phyloP scores from a whole-genome alignment of 1,140 invertebrate genomes.

The Eciton burchellii region DNA sequence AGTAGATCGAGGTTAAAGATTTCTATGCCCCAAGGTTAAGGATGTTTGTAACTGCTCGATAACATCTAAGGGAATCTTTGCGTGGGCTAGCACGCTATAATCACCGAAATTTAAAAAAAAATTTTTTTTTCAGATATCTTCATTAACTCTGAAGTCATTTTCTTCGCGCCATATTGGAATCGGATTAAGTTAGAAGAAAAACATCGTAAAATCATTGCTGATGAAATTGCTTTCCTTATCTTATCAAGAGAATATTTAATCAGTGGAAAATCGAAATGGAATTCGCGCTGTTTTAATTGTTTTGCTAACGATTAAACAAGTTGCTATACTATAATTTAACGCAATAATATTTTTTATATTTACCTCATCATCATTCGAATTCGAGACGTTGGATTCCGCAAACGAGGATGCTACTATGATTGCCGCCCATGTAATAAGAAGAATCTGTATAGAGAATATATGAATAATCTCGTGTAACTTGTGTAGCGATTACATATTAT shows the following conservation, averaged over 20 bases:
- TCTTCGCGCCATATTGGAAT: not conserved
- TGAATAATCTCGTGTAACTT: no score
- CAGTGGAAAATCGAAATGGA: not conserved
- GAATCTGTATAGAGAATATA: constrained; percentile 77
- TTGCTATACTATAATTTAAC: not conserved
- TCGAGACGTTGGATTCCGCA: constrained; percentile 59
- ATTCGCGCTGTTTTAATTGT: not conserved
- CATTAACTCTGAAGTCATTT: not conserved
- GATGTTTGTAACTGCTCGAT: constrained; percentile 54
- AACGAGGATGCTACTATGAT: constrained; percentile 70
- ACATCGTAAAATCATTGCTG: no score
- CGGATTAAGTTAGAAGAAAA: no score
- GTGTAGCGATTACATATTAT: no score
- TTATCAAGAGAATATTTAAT: not conserved
- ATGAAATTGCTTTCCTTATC: no score
- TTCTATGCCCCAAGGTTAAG: constrained; percentile 73
- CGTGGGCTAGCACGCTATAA: no score
- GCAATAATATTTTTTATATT: constrained; percentile 40
- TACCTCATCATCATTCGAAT: constrained; percentile 71
- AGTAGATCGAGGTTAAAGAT: constrained; percentile 75
- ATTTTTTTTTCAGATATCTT: constrained; percentile 20
- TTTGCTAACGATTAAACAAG: not conserved
- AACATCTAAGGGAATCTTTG: no score
- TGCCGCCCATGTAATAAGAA: constrained; percentile 76
- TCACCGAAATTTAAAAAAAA: not conserved